Percentiles rank a stretch among this genome's conserved stretches.
These are phyloP conservation scores for Oscheius sp. DNA, from an alignment of 2,888 invertebrate genomes.

Conservation along the genomic window DNA sequence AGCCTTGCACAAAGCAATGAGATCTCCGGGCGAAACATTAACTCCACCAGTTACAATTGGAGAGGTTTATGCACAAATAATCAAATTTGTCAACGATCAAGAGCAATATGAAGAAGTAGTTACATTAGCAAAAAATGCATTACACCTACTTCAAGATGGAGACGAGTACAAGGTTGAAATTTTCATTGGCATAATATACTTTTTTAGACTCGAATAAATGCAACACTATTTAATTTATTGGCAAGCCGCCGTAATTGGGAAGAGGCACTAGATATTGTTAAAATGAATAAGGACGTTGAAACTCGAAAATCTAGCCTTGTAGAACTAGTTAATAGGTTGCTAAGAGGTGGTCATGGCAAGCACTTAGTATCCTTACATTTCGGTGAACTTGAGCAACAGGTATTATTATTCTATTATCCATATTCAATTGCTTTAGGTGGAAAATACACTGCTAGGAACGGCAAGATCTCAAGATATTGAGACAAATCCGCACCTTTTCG, in stretches of 20 bases:
- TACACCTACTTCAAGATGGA: constrained; percentile 39
- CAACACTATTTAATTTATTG: constrained; percentile 58
- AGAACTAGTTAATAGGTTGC: constrained; percentile 18
- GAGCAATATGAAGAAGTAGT: constrained; percentile 51
- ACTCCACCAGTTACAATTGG: constrained; percentile 22
- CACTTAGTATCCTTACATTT: constrained; percentile 6
- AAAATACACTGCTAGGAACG: constrained; percentile 38
- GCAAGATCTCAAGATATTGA: constrained; percentile 39
- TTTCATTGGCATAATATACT: neutral
- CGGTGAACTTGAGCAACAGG: constrained; percentile 23
- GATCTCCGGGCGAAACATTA: neutral
- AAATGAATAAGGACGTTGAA: constrained; percentile 7
- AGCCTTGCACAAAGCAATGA: constrained; percentile 50
- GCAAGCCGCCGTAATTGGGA: constrained; percentile 44
- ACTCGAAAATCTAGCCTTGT: neutral
- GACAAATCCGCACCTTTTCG: constrained; percentile 41
- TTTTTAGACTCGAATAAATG: constrained; percentile 46
- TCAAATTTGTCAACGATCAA: constrained; percentile 53
- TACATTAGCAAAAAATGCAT: constrained; percentile 45
- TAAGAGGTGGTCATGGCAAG: constrained; percentile 17
- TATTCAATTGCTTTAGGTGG: constrained; percentile 27
- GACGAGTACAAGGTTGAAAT: constrained; percentile 38
- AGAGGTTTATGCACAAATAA: constrained; percentile 32
- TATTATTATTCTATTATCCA: neutral
- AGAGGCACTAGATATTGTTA: constrained; percentile 48